Evolutionary conservation across 2,797 vertebrate species (phyloP).

Genomic region (Macropodus opercularis): DNA sequence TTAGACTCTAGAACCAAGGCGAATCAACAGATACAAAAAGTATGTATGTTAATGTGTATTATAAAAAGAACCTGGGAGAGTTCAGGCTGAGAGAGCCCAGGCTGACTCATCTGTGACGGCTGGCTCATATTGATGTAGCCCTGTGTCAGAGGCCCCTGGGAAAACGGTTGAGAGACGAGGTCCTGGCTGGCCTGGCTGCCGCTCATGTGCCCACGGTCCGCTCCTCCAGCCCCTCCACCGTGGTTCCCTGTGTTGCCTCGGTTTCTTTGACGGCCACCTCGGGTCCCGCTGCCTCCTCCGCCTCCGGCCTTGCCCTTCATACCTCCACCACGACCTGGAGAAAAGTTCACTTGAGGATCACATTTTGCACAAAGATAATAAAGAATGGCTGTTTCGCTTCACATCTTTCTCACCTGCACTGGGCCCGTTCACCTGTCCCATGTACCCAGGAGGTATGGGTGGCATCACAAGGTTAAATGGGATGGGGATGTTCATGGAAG

Average conservation of each 20-base stretch:
- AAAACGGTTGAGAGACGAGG: conserved; percentile 94
- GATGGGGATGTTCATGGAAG: conserved; percentile 95
- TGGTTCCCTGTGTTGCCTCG: conserved; percentile 84
- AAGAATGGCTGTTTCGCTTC: background rate
- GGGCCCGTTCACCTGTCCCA: conserved; percentile 92
- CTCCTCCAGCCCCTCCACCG: conserved; percentile 39
- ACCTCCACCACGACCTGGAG: conserved; percentile 86
- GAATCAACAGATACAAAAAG: conserved; percentile 6
- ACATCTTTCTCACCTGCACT: conserved; percentile 81
- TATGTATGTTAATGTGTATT: background rate
- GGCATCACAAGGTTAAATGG: conserved; percentile 97
- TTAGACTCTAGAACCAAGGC: background rate
- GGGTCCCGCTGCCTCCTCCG: conserved; percentile 86
- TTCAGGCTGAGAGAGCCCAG: conserved; percentile 95
- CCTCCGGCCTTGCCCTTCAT: conserved; percentile 90
- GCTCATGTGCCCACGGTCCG: conserved; percentile 79
- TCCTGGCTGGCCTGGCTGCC: conserved; percentile 94
- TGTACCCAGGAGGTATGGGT: conserved; percentile 92
- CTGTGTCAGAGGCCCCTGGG: conserved; percentile 95
- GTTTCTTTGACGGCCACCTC: conserved; percentile 89
- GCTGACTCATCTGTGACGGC: conserved; percentile 97
- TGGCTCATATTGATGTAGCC: conserved; percentile 98
- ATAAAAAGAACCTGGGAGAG: conserved; percentile 88
- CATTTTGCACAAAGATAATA: too few relatives aligned
- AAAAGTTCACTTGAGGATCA: background rate